Evolutionary conservation across 2,113 vertebrate species (phyloP).

Genomic region (Pelodiscus sinensis): DNA sequence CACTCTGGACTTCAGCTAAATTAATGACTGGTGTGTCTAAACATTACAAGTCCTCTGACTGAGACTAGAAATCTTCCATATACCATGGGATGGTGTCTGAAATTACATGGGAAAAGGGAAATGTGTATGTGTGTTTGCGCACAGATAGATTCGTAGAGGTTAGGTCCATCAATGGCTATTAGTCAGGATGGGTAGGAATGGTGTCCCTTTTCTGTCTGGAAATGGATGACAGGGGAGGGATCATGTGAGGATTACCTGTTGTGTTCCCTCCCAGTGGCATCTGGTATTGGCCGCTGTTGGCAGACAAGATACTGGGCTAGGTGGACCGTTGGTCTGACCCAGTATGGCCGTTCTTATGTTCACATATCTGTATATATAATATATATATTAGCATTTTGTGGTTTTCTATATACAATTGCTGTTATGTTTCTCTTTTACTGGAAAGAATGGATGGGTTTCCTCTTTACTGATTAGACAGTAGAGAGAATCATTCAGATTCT

Average conservation of each 20-base stretch:
- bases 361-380: background rate
- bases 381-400: background rate
- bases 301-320: too few relatives aligned
- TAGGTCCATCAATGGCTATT: too few relatives aligned
- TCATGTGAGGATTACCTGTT: too few relatives aligned
- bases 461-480: constrained; percentile 42
- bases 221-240: too few relatives aligned
- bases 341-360: too few relatives aligned
- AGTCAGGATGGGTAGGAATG: too few relatives aligned
- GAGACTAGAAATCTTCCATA: background rate
- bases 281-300: too few relatives aligned
- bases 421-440: background rate
- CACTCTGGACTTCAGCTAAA: background rate
- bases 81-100: background rate
- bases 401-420: background rate
- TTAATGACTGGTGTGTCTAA: background rate
- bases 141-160: too few relatives aligned
- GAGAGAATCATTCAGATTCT: constrained; percentile 4
- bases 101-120: background rate
- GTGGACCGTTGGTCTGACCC: too few relatives aligned
- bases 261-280: too few relatives aligned
- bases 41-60: background rate
- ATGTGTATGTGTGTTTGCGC: background rate
- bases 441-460: background rate
- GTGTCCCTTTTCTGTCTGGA: too few relatives aligned